Evolutionary conservation across 2,797 vertebrate species (phyloP).

Genomic region (Pseudotriccus pelzelni): DNA sequence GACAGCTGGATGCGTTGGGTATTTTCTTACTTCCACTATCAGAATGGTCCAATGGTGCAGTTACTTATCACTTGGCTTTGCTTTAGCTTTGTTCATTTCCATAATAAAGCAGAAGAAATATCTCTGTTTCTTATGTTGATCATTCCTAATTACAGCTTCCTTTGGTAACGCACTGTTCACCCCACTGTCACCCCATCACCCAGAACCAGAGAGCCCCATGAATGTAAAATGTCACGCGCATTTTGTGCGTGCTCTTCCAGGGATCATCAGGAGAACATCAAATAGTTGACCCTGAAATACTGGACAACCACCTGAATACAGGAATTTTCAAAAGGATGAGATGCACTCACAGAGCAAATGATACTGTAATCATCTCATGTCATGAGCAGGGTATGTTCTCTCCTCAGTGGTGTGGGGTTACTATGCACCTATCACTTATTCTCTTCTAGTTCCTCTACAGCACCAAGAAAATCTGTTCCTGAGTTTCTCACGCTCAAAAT

Average conservation of each 20-base stretch:
- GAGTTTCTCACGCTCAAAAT: background rate
- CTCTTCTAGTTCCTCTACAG: background rate
- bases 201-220: background rate
- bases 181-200: background rate
- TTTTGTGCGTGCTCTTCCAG: background rate
- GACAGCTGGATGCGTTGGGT: background rate
- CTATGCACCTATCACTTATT: background rate
- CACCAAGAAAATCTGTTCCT: background rate
- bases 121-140: background rate
- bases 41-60: background rate
- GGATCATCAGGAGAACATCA: background rate
- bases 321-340: background rate
- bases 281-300: background rate
- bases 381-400: accelerated
- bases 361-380: background rate
- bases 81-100: background rate
- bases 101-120: background rate
- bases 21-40: background rate
- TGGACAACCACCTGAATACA: background rate
- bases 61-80: background rate
- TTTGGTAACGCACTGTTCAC: background rate
- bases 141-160: background rate
- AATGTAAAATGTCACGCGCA: accelerated
- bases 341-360: background rate
- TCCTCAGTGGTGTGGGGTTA: too few relatives aligned